Conservation (phyloP, 2,888 invertebrate species). For the Ormyrus labotus region DNA sequence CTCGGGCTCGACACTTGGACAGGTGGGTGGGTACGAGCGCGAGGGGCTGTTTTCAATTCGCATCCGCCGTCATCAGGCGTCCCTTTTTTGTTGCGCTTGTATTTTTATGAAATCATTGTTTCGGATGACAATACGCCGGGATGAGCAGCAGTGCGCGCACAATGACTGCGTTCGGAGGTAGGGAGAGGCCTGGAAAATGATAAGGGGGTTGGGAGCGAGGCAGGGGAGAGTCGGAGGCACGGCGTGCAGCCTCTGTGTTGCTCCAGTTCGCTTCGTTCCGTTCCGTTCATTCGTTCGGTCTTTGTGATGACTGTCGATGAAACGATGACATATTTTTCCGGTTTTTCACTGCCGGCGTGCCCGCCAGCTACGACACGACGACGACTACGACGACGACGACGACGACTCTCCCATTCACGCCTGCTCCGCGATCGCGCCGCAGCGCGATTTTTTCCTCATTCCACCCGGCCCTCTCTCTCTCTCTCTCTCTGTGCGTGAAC, state of each 20-base stretch:
- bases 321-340: slow-evolving; percentile 76
- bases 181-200: slow-evolving; percentile 49
- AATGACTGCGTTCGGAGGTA: slow-evolving; percentile 69
- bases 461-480: slow-evolving; percentile 28
- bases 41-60: slow-evolving; percentile 38
- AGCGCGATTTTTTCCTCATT: not conserved
- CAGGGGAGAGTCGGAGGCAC: slow-evolving; percentile 44
- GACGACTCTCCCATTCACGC: slow-evolving; percentile 21
- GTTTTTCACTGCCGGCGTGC: slow-evolving; percentile 64
- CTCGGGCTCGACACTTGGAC: slow-evolving; percentile 14
- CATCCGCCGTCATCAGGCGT: slow-evolving; percentile 55
- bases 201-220: slow-evolving; percentile 35
- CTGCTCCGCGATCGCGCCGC: slow-evolving; percentile 26
- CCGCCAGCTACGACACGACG: slow-evolving; percentile 37
- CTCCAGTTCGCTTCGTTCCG: slow-evolving; percentile 47
- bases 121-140: slow-evolving; percentile 74
- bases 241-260: slow-evolving; percentile 46
- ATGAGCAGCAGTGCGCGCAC: slow-evolving; percentile 69
- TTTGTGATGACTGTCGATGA: slow-evolving; percentile 76
- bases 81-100: slow-evolving; percentile 60
- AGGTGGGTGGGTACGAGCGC: not conserved
- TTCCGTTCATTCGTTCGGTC: slow-evolving; percentile 68
- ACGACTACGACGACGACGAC: too few species aligned
- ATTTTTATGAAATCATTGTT: slow-evolving; percentile 76
- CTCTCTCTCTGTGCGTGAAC: slow-evolving; percentile 1